Base-by-base conservation (phyloP, 2,797 vertebrate genomes). In the Carapus acus region DNA sequence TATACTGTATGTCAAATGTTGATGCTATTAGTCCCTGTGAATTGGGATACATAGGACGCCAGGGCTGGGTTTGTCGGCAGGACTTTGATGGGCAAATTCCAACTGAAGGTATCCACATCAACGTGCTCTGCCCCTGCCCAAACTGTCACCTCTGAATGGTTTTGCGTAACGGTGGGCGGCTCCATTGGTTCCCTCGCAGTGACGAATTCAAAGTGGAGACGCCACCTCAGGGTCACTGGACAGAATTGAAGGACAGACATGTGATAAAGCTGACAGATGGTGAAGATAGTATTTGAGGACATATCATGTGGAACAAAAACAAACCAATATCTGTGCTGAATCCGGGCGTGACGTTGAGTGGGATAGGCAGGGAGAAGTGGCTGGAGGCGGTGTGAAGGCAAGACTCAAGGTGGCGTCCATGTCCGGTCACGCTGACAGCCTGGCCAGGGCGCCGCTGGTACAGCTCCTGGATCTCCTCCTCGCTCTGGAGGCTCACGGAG, bases 71-170 rank as follows among this genome's bases (percentile, higher is more conserved):
- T 98, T 33, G 94, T 98, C 41, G 95, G 94, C 70, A 98, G 86
- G 54, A 99, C 90, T 85, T 94, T 96, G 78, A 99, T 94, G 2
- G 95, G 94, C 62, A 99, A 84, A 65, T 99, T 91, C 95, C 95
- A 99, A 76, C 94, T 98, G 86, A 99, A 97, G 39, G 95, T 99
- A 76, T 98, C 95, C 65, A 97, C 95, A 2, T 93, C 90, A 1
- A 99, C 90, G 23, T 93, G 90, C 74, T 93, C 93, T 1, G 92
- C 86, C 31, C 96, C 95, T 0, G 85, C 88, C 94, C 96, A 98
- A 24, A 90, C 86, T 0, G 88, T 74, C 36, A 91, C 88, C 57
- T 98, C 94, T 0, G 90, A 86, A 49, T 92, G 91, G 81, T 89
- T 93, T 83, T 91, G 83, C 36, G 88, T 85, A 17, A 94, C 90